phyloP scores from a whole-genome alignment of 2,797 vertebrate species.

The Mycteria americana region DNA sequence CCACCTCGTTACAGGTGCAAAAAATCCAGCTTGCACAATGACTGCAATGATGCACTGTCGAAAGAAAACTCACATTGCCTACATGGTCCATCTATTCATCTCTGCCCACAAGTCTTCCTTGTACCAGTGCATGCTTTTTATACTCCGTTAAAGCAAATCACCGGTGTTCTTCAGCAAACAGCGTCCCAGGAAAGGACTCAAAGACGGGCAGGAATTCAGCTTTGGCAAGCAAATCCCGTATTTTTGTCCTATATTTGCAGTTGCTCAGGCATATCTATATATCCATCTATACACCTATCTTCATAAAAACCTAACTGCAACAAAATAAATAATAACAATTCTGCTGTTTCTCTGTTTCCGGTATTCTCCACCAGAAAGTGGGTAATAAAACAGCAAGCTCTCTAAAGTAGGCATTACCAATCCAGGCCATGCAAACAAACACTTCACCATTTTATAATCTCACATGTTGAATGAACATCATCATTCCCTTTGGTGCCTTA shows the following conservation, averaged over 20 bases:
- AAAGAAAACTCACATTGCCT: neutral
- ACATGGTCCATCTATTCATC: neutral
- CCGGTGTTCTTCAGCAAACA: neutral
- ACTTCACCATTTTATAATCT: constrained; percentile 42
- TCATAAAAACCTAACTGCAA: neutral
- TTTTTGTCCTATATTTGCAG: neutral
- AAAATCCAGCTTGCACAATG: neutral
- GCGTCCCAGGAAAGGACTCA: neutral
- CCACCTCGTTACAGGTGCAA: neutral
- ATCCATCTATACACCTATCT: neutral
- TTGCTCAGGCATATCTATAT: neutral
- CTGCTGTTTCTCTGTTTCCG: neutral
- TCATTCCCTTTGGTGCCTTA: constrained; percentile 45
- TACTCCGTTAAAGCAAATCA: neutral
- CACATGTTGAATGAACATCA: neutral
- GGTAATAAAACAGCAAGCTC: neutral
- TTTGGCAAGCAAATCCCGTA: neutral
- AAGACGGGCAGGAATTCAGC: neutral
- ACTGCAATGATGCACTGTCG: neutral
- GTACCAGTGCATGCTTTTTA: neutral
- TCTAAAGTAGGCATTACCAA: neutral
- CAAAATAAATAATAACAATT: neutral
- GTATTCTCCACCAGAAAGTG: neutral
- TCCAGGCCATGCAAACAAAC: constrained; percentile 35
- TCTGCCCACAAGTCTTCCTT: neutral